Percentiles rank a stretch among this genome's conserved stretches.
Conservation (phyloP, 2,888 invertebrate species). For the Melipona beecheii region DNA sequence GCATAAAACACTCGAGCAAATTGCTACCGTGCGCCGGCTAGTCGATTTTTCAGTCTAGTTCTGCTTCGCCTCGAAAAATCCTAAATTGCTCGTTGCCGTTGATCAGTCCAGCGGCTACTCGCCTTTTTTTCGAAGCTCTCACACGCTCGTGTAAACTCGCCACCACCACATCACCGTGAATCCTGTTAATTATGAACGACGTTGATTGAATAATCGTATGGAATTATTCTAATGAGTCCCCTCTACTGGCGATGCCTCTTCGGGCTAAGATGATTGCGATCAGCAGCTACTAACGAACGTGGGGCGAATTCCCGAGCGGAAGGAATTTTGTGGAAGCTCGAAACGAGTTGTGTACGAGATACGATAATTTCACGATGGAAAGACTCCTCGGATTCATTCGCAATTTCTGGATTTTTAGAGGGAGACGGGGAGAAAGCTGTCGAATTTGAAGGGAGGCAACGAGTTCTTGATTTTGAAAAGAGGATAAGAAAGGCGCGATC, state of each 20-base stretch:
- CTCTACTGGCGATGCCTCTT: constrained; percentile 26
- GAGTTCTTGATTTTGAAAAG: neutral
- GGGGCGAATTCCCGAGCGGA: neutral
- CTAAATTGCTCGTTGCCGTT: constrained; percentile 43
- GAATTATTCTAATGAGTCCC: constrained; percentile 65
- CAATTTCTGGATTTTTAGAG: neutral
- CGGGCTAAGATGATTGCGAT: constrained; percentile 8
- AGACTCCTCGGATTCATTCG: neutral
- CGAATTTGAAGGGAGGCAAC: neutral
- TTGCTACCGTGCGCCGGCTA: constrained; percentile 26
- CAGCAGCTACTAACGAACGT: neutral
- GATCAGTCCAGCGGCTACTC: constrained; percentile 38
- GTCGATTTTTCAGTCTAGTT: constrained; percentile 33
- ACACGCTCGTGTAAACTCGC: constrained; percentile 26
- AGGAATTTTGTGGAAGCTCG: neutral
- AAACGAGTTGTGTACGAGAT: neutral
- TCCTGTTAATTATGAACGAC: constrained; percentile 56
- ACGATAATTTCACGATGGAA: neutral
- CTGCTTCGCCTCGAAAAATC: constrained; percentile 40
- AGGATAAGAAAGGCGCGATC: neutral
- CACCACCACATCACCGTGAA: constrained; percentile 26
- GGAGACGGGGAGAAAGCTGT: neutral
- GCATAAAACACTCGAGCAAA: constrained; percentile 41
- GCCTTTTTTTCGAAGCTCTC: constrained; percentile 42
- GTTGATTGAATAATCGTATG: constrained; percentile 69